A percentile compares a stretch with the other conserved stretches of the same genome.
These are phyloP conservation scores for Drosophila sp. DNA, from an alignment of 1,140 invertebrate genomes.

Conservation along the genomic window DNA sequence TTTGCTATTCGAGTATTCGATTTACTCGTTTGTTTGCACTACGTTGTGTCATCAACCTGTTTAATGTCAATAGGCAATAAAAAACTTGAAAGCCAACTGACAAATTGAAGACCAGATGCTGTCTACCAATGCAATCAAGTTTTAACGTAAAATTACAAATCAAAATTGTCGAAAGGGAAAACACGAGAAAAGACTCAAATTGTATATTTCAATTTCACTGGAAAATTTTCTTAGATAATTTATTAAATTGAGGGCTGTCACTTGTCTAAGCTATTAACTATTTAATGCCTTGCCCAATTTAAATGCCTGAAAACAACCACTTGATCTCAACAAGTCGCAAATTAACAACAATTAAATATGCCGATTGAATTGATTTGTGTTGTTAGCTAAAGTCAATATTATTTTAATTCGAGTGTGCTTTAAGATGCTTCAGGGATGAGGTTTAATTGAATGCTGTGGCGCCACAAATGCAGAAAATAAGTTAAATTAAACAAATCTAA, in stretches of 20 bases:
- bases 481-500: slow-evolving; percentile 74
- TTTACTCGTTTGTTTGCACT: slow-evolving; percentile 38
- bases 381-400: slow-evolving; percentile 24
- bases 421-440: slow-evolving; percentile 33
- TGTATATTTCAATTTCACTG: no score
- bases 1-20: slow-evolving; percentile 46
- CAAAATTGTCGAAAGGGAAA: no score
- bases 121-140: not conserved
- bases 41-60: slow-evolving; percentile 49
- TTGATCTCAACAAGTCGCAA: slow-evolving; percentile 13
- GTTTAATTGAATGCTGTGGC: slow-evolving; percentile 60
- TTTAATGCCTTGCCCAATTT: slow-evolving; percentile 6
- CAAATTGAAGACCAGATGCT: slow-evolving; percentile 1
- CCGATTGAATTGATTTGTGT: slow-evolving; percentile 5
- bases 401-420: slow-evolving; percentile 20
- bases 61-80: slow-evolving; percentile 69
- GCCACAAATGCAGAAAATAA: slow-evolving; percentile 53
- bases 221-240: not conserved
- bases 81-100: slow-evolving; percentile 16
- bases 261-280: slow-evolving; percentile 3
- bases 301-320: slow-evolving; percentile 13
- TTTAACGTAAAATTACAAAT: no score
- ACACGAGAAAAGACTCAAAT: no score
- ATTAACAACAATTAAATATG: slow-evolving; percentile 31
- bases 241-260: not conserved